phyloP scores from a whole-genome alignment of 2,888 invertebrate species.

The Tineola bisselliella region DNA sequence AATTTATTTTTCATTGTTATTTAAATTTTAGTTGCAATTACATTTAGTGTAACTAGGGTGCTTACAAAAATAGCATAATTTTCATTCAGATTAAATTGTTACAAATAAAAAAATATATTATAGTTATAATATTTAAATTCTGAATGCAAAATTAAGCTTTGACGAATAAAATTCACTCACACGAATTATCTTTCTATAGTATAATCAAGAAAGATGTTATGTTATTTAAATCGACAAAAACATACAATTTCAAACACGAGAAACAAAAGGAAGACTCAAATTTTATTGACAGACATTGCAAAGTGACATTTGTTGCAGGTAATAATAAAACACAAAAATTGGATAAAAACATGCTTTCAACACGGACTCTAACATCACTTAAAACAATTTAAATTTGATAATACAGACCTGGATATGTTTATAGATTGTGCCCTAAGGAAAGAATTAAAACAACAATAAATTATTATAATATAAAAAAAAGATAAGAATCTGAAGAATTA shows the following conservation, averaged over 20 bases:
- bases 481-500: too few species aligned
- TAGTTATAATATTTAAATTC: not conserved
- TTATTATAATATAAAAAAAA: not conserved
- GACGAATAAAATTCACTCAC: not conserved
- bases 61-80: conserved; percentile 3
- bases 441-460: conserved; percentile 23
- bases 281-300: conserved; percentile 5
- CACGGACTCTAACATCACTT: conserved; percentile 41
- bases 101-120: not conserved
- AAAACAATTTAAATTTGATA: conserved; percentile 32
- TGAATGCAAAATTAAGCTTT: not conserved
- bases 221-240: not conserved
- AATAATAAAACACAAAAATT: conserved; percentile 10
- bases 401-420: conserved; percentile 69
- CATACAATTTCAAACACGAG: conserved; percentile 5
- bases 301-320: conserved; percentile 6
- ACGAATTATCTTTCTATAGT: not conserved
- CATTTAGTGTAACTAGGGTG: conserved; percentile 5
- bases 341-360: conserved; percentile 19
- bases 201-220: not conserved
- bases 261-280: not conserved
- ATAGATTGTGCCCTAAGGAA: conserved; percentile 64
- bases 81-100: not conserved
- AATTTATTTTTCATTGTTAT: not conserved
- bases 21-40: not conserved